Evolutionary conservation across 2,888 invertebrate species (phyloP).

Genomic region (Latrodectus elegans): DNA sequence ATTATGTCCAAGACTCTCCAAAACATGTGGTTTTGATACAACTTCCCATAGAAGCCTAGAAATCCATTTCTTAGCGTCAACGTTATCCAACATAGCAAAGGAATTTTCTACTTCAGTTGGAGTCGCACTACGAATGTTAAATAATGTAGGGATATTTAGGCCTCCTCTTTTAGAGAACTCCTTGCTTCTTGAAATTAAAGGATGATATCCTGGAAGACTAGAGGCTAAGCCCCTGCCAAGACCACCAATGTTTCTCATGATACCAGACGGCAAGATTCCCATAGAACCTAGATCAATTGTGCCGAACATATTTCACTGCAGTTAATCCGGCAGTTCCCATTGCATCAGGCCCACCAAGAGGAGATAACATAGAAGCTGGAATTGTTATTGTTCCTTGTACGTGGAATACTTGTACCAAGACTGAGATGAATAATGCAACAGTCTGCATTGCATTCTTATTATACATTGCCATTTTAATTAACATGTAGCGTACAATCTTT

Average conservation of each 20-base stretch:
- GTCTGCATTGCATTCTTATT: too few species aligned
- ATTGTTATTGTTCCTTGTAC: constrained; percentile 21
- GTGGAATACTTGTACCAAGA: background rate
- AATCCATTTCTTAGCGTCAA: constrained; percentile 63
- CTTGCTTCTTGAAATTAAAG: constrained; percentile 44
- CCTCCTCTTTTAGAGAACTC: constrained; percentile 61
- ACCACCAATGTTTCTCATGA: constrained; percentile 11
- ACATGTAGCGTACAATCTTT: too few species aligned
- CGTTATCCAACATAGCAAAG: constrained; percentile 59
- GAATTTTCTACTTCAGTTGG: constrained; percentile 61
- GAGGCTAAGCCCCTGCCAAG: background rate
- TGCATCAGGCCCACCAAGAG: constrained; percentile 36
- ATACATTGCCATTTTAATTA: too few species aligned
- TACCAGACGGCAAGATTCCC: constrained; percentile 21
- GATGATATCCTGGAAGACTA: background rate
- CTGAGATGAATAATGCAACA: background rate
- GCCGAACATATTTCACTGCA: constrained; percentile 43
- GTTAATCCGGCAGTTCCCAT: constrained; percentile 32
- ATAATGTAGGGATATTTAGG: constrained; percentile 53
- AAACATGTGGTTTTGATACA: constrained; percentile 46
- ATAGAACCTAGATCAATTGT: constrained; percentile 13
- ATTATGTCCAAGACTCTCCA: constrained; percentile 61
- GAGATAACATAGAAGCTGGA: constrained; percentile 35
- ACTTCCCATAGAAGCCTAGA: constrained; percentile 59
- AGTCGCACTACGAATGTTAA: constrained; percentile 52